Conservation (phyloP, 1,140 invertebrate species). For the Ooceraea biroi region DNA sequence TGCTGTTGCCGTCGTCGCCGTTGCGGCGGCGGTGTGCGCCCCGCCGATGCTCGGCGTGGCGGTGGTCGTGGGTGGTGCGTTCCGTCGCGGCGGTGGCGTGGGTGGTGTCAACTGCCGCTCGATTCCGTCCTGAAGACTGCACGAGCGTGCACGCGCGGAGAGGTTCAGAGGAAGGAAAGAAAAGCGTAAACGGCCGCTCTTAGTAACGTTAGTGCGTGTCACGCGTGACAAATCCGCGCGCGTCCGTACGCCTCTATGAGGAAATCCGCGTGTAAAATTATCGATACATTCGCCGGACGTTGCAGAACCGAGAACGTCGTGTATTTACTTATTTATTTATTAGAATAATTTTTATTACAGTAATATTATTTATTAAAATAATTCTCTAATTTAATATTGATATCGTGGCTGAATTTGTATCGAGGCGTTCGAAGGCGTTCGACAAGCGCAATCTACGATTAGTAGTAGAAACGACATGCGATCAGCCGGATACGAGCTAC, state of each 20-base stretch:
- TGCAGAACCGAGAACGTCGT: no score
- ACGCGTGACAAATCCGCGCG: slow-evolving; percentile 36
- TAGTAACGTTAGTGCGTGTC: slow-evolving; percentile 67
- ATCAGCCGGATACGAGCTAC: slow-evolving; percentile 33
- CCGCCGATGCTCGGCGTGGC: slow-evolving; percentile 66
- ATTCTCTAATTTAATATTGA: not conserved
- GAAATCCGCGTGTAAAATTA: not conserved
- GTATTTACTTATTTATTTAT: no score
- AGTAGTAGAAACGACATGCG: slow-evolving; percentile 57
- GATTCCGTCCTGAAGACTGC: slow-evolving; percentile 87
- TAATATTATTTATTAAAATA: no score
- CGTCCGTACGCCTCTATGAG: slow-evolving; percentile 38
- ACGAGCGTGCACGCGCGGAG: slow-evolving; percentile 63
- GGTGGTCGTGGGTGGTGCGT: slow-evolving; percentile 69
- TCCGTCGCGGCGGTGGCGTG: slow-evolving; percentile 85
- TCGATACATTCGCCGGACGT: no score
- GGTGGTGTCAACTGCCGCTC: slow-evolving; percentile 86
- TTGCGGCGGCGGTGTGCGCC: slow-evolving; percentile 40
- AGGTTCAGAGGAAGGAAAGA: slow-evolving; percentile 56
- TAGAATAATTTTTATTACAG: no score
- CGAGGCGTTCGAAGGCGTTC: slow-evolving; percentile 24
- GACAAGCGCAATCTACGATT: slow-evolving; percentile 39
- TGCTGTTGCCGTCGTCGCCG: slow-evolving; percentile 36
- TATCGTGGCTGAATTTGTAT: not conserved
- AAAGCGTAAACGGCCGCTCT: slow-evolving; percentile 63